phyloP scores from a whole-genome alignment of 2,888 invertebrate genomes.

The Melanophora roralis region DNA sequence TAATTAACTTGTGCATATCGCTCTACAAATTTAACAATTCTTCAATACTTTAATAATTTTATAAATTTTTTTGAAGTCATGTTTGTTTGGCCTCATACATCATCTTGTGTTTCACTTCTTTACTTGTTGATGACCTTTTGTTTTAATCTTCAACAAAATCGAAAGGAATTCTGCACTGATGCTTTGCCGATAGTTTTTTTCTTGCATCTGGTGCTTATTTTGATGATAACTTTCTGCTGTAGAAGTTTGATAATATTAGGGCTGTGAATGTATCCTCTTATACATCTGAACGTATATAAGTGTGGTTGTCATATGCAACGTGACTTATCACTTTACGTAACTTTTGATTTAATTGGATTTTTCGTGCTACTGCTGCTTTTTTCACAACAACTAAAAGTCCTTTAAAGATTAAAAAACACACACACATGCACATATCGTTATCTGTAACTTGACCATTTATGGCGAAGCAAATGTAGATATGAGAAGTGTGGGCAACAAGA shows the following conservation, averaged over 20 bases:
- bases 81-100: background rate
- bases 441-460: slow-evolving; percentile 26
- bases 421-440: background rate
- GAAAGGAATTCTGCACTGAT: slow-evolving; percentile 7
- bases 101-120: slow-evolving; percentile 7
- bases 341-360: slow-evolving; percentile 61
- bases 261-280: background rate
- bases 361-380: background rate
- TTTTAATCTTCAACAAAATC: slow-evolving; percentile 31
- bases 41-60: too few relatives aligned
- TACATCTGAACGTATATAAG: background rate
- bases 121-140: slow-evolving; percentile 48
- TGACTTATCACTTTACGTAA: slow-evolving; percentile 59
- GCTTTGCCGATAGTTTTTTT: slow-evolving; percentile 4
- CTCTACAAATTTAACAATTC: too few relatives aligned
- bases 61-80: background rate
- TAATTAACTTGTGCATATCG: too few relatives aligned
- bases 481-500: slow-evolving; percentile 2
- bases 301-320: slow-evolving; percentile 44
- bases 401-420: background rate
- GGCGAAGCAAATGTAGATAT: background rate
- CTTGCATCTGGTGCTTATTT: background rate
- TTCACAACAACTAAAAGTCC: slow-evolving; percentile 15
- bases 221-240: slow-evolving; percentile 13
- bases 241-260: background rate